These are phyloP conservation scores for Amphibalanus amphitrite DNA, from an alignment of 1,140 invertebrate species.

Conservation along the genomic window DNA sequence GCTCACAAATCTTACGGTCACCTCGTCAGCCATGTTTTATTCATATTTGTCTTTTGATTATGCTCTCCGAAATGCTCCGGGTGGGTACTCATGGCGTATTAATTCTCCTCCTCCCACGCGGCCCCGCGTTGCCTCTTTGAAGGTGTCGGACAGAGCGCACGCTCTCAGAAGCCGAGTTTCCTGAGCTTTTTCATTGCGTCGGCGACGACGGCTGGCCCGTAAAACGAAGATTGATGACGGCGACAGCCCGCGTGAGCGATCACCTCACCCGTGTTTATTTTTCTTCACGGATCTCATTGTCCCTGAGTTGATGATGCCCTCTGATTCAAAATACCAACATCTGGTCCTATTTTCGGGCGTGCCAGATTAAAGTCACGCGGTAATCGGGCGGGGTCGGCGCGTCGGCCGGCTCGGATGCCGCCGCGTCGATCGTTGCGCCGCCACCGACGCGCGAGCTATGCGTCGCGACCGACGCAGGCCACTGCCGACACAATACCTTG, in stretches of 20 bases:
- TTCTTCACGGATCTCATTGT: neutral
- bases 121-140: neutral
- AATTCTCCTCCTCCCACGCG: neutral
- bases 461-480: too few relatives aligned
- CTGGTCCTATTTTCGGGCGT: neutral
- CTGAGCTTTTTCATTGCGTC: neutral
- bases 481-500: neutral
- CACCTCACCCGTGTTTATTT: neutral
- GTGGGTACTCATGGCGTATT: neutral
- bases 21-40: too few relatives aligned
- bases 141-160: neutral
- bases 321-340: slow-evolving; percentile 1
- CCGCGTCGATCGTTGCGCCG: too few relatives aligned
- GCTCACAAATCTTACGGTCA: too few relatives aligned
- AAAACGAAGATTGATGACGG: neutral
- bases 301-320: neutral
- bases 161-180: neutral
- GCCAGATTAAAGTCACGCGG: neutral
- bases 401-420: too few relatives aligned
- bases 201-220: neutral
- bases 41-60: neutral
- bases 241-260: neutral
- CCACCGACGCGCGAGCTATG: too few relatives aligned
- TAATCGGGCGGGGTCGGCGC: neutral
- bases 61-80: neutral